Percentiles rank a stretch among this genome's conserved stretches.
Evolutionary conservation across 2,797 vertebrate species (phyloP).

Genomic region (Pelochelys cantorii): DNA sequence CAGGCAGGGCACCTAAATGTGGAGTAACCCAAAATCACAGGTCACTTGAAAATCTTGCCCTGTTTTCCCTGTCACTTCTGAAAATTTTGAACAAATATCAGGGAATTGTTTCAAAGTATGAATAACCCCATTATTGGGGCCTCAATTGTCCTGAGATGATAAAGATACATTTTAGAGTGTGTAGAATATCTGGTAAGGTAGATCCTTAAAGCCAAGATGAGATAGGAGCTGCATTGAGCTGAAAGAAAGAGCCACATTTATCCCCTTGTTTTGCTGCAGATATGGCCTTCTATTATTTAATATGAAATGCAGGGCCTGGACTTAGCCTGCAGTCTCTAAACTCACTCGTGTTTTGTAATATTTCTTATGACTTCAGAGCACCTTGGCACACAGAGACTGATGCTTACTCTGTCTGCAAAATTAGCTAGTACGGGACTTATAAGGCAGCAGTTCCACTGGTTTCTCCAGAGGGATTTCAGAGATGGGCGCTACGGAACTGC

Average conservation of each 20-base stretch:
- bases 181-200: neutral
- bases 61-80: neutral
- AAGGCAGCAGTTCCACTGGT: accelerated
- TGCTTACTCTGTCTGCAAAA: neutral
- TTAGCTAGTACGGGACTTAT: neutral
- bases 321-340: neutral
- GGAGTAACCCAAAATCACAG: neutral
- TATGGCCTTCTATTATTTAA: neutral
- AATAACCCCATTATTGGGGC: neutral
- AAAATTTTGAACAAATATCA: neutral
- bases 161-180: neutral
- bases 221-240: neutral
- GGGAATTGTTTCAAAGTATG: neutral
- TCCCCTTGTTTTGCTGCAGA: neutral
- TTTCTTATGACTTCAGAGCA: neutral
- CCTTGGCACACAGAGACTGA: accelerated
- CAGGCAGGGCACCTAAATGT: neutral
- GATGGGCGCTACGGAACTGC: accelerated
- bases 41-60: neutral
- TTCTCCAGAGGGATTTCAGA: accelerated
- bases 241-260: neutral
- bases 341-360: accelerated
- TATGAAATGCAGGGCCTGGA: neutral
- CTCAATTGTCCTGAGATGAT: neutral
- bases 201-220: neutral